Evolutionary conservation across 2,797 vertebrate species (phyloP), one percentile per base, ranked within the genome.

Genomic region (Yasuhikotakia modesta): DNA sequence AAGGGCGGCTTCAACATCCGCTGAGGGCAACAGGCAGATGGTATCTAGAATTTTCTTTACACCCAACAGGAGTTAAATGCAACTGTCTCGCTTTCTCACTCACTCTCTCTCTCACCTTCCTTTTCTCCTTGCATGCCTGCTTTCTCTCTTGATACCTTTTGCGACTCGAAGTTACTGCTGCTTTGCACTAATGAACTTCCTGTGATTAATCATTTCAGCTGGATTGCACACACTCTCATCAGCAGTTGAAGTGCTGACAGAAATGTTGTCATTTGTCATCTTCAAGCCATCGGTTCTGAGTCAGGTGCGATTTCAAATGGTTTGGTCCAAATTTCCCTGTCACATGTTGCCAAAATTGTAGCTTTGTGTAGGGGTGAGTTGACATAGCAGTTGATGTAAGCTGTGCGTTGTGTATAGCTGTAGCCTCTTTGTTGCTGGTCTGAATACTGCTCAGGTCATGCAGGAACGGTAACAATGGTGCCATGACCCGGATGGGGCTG

Each of bases 1-100:
- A 65, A 43, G 72, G 67, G 79, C 61, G 46, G 50, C 58, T 79
- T 63, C 27, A 76, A 80, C 64, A 79, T 73, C 64, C 70, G 32
- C 43, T 6, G 57, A 78, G 76, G 35, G 52, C 35, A 46, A 21
- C 50, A 61, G 35, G 52, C 68, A 81, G 69, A 73, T 64, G 64
- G 81, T 71, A 74, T 48, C 35, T 43, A 35, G 19, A 24, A 53
- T 74, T 74, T 77, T 3, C 30, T 76, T 57, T 57, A 81, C 45
- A 48, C 19, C 60, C 52, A 69, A 79, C 79, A 52, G 53, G 43
- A 66, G 67, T 67, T 50, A 79, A 71, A 71, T 55, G 53, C 39
- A 32, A 22, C 58, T 30, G 5, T 55, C 30, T 43, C 22, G 46
- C 21, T 35, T 17, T 46, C 30, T 35, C 4, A n/a, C n/a, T 52